phyloP scores from a whole-genome alignment of 1,140 invertebrate genomes.

The Zaprionus taronus region DNA sequence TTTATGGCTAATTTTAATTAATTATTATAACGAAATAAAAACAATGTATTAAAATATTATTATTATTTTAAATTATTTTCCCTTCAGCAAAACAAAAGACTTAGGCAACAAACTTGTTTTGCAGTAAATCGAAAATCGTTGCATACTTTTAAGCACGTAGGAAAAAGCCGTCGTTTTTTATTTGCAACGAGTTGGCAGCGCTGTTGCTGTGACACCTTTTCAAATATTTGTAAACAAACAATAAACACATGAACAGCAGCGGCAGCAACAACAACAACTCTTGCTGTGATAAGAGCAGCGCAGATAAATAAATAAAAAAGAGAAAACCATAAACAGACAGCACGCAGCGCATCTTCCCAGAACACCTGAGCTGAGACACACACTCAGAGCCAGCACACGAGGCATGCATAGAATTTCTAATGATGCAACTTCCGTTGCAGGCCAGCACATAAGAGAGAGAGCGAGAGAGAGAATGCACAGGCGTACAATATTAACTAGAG shows the following conservation, averaged over 20 bases:
- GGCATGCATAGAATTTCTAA: constrained; percentile 67
- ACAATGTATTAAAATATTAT: constrained; percentile 17
- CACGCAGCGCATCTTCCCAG: constrained; percentile 18
- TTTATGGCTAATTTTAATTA: constrained; percentile 50
- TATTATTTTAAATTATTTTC: not conserved
- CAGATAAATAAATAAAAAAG: constrained; percentile 27
- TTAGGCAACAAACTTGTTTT: constrained; percentile 35
- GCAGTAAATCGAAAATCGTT: not conserved
- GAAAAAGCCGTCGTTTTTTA: not conserved
- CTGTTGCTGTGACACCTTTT: constrained; percentile 4
- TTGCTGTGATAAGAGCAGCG: constrained; percentile 8
- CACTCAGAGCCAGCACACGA: constrained; percentile 22
- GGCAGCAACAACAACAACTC: constrained; percentile 32
- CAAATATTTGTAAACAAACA: constrained; percentile 39
- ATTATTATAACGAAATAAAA: constrained; percentile 32
- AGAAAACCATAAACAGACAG: not conserved
- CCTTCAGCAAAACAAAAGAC: constrained; percentile 24
- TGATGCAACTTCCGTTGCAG: constrained; percentile 68
- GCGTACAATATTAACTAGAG: constrained; percentile 11
- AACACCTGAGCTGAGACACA: constrained; percentile 30
- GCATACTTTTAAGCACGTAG: constrained; percentile 28
- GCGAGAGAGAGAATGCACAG: not conserved
- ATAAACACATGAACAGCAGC: constrained; percentile 26
- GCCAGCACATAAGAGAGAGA: not conserved
- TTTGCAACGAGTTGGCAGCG: constrained; percentile 31